phyloP scores from a whole-genome alignment of 2,888 invertebrate genomes.

The Chirona hameri region DNA sequence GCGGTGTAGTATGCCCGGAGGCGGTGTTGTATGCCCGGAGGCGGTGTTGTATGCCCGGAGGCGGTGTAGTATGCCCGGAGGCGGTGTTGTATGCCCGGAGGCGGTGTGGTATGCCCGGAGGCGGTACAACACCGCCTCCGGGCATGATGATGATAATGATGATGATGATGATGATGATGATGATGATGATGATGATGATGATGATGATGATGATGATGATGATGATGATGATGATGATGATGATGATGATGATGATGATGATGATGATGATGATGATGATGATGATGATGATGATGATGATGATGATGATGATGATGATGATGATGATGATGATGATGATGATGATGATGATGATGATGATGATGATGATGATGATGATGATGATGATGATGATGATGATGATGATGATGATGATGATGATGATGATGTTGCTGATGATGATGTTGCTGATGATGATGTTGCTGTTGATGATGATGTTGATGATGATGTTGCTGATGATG shows the following conservation, averaged over 20 bases:
- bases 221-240: conserved; percentile 11
- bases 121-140: no score
- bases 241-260: conserved; percentile 26
- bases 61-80: no score
- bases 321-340: conserved; percentile 25
- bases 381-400: conserved; percentile 30
- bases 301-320: conserved; percentile 26
- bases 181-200: neutral
- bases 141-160: no score
- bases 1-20: no score
- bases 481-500: no score
- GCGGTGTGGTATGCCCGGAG: no score
- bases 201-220: conserved; percentile 7
- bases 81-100: no score
- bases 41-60: no score
- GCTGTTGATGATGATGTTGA: no score
- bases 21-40: no score
- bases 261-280: conserved; percentile 11
- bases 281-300: conserved; percentile 22
- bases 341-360: conserved; percentile 25
- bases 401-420: conserved; percentile 22
- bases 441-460: no score
- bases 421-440: no score
- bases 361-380: conserved; percentile 26
- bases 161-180: neutral